Percentiles rank a stretch among this genome's conserved stretches.
Conservation (phyloP, 2,797 vertebrate genomes). For the Australoheros facetus region DNA sequence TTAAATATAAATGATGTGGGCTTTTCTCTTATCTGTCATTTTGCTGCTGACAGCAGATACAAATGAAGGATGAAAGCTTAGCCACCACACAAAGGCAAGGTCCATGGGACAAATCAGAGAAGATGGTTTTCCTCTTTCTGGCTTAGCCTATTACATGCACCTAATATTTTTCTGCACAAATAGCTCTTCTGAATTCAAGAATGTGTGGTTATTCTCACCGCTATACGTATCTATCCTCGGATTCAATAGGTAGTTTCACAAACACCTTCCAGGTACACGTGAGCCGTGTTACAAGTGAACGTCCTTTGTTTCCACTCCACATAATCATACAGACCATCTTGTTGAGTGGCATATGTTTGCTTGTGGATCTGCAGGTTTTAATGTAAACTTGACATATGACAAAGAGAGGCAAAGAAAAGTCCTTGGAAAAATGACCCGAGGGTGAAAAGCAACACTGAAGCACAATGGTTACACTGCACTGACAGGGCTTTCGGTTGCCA, state of each 20-base stretch:
- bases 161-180: constrained; percentile 7
- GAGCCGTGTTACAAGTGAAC: neutral
- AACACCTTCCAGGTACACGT: neutral
- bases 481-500: constrained; percentile 58
- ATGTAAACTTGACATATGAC: constrained; percentile 60
- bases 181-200: constrained; percentile 14
- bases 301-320: neutral
- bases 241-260: constrained; percentile 27
- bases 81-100: constrained; percentile 51
- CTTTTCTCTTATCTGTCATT: constrained; percentile 69
- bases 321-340: neutral
- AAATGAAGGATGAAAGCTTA: constrained; percentile 52
- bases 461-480: constrained; percentile 33
- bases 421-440: constrained; percentile 34
- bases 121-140: constrained; percentile 24
- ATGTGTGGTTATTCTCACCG: constrained; percentile 16
- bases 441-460: constrained; percentile 29
- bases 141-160: constrained; percentile 18
- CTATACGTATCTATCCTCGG: neutral
- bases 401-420: constrained; percentile 54
- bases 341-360: constrained; percentile 42
- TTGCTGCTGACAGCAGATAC: constrained; percentile 64
- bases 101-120: constrained; percentile 23
- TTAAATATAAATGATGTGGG: constrained; percentile 46
- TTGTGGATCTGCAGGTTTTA: constrained; percentile 22